phyloP scores from a whole-genome alignment of 2,113 vertebrate genomes.

The Antechinus flavipes region DNA sequence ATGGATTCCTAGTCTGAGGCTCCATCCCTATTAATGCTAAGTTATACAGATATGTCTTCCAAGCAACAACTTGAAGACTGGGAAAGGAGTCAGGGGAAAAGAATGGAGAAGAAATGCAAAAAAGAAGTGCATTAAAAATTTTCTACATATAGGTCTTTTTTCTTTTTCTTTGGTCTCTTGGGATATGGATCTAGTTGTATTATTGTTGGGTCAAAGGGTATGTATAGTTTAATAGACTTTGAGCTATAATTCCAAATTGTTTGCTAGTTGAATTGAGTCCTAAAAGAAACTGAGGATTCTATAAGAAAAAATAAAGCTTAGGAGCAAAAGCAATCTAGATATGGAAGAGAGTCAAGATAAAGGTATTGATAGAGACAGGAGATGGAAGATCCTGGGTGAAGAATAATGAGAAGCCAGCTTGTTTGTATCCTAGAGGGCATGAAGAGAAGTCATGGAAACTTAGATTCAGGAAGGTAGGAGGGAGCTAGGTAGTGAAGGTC shows the following conservation, averaged over 20 bases:
- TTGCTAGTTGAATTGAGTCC: not conserved
- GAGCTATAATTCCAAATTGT: not conserved
- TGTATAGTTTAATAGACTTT: not conserved
- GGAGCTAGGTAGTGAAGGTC: not conserved
- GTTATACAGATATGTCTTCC: too few species aligned
- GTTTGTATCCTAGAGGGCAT: too few species aligned
- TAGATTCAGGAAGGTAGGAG: not conserved
- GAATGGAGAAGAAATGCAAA: too few species aligned
- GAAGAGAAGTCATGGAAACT: not conserved
- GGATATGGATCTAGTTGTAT: too few species aligned
- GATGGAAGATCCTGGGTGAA: not conserved
- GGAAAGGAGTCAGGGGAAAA: too few species aligned
- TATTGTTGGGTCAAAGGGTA: not conserved
- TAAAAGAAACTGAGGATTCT: not conserved
- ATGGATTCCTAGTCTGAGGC: too few species aligned
- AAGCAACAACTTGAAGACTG: too few species aligned
- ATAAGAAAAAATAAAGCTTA: not conserved
- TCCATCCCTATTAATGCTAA: too few species aligned
- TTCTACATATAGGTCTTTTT: too few species aligned
- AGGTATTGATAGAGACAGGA: not conserved
- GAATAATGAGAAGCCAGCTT: not conserved
- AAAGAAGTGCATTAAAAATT: too few species aligned
- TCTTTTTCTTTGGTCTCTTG: too few species aligned
- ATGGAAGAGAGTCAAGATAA: not conserved
- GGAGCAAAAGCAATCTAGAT: not conserved